Evolutionary conservation across 2,797 vertebrate genomes (phyloP), one percentile per base, ranked within the genome.

Genomic region (Takifugu ocellatus): DNA sequence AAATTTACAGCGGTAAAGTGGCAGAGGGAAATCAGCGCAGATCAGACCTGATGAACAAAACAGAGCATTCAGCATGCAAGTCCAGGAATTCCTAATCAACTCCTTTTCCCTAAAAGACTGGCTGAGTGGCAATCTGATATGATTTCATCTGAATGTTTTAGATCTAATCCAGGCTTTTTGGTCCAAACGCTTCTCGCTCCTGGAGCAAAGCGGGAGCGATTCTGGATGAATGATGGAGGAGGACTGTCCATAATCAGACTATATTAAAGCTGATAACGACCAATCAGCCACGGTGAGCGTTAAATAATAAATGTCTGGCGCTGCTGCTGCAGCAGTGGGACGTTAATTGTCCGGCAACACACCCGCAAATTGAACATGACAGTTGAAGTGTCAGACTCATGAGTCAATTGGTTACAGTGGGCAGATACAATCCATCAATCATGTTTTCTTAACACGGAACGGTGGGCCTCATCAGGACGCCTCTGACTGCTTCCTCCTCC

Each of bases 1-100:
- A 92, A 91, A 91, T 92, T 80, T 57, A 78, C 69, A 72, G 81
- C 77, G 60, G 77, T 88, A 85, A 88, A 85, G 76, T 83, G 81
- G 79, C 74, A 84, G 62, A 57, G 75, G 80, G 81, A 87, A 88
- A 89, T 90, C 85, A 90, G 86, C 83, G 78, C 66, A 75, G 72
- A 78, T 85, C 74, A 83, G 75, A 88, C 83, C 21, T 87, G 79
- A 90, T 91, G 86, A 86, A 89, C 63, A 81, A 81, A 90, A 83
- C 65, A 77, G 48, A 70, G 56, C 61, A 66, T 68, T 67, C 47
- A 59, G 66, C 64, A 75, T 62, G 63, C 65, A 68, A 69, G 75
- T 77, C 72, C 49, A 48, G 49, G 61, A 77, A 84, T 78, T 77
- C 77, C 81, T 81, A 56, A 78, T 77, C 59, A 74, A 61, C 54